Conservation (phyloP, 2,113 vertebrate genomes). For the Empidonax traillii region DNA sequence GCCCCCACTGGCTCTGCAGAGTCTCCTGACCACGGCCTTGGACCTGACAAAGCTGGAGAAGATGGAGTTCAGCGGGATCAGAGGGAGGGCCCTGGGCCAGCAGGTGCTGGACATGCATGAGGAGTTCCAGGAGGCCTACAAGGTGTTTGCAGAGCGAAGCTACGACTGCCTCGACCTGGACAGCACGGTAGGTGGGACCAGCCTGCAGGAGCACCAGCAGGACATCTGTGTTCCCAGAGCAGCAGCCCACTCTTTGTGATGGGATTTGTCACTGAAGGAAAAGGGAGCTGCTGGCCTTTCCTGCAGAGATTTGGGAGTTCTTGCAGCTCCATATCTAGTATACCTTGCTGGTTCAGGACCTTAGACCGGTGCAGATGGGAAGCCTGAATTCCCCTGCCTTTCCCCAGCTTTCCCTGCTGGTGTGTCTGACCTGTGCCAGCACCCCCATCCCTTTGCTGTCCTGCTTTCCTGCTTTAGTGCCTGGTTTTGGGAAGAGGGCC, state of each 20-base stretch:
- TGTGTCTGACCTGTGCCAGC: background rate
- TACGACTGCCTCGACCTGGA: constrained; percentile 81
- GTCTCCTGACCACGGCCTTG: constrained; percentile 78
- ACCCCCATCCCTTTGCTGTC: background rate
- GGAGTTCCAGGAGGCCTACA: constrained; percentile 80
- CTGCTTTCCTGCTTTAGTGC: background rate
- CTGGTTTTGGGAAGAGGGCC: background rate
- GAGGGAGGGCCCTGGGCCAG: constrained; percentile 80
- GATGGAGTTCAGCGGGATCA: constrained; percentile 85
- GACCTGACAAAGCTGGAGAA: constrained; percentile 89
- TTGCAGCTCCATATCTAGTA: background rate
- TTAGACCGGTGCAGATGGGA: background rate
- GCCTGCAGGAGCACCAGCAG: background rate
- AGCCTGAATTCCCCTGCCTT: background rate
- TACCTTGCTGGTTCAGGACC: background rate
- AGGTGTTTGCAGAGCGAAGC: constrained; percentile 77
- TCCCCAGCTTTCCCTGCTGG: background rate
- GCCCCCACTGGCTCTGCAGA: constrained; percentile 65
- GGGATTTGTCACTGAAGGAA: background rate
- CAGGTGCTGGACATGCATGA: constrained; percentile 78
- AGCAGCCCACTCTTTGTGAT: background rate
- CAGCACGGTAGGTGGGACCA: constrained; percentile 72
- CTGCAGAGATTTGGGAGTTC: background rate
- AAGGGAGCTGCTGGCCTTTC: background rate
- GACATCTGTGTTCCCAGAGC: background rate